These are phyloP conservation scores for Chrysochloris asiatica DNA, from an alignment of 2,113 vertebrate genomes.

Conservation along the genomic window DNA sequence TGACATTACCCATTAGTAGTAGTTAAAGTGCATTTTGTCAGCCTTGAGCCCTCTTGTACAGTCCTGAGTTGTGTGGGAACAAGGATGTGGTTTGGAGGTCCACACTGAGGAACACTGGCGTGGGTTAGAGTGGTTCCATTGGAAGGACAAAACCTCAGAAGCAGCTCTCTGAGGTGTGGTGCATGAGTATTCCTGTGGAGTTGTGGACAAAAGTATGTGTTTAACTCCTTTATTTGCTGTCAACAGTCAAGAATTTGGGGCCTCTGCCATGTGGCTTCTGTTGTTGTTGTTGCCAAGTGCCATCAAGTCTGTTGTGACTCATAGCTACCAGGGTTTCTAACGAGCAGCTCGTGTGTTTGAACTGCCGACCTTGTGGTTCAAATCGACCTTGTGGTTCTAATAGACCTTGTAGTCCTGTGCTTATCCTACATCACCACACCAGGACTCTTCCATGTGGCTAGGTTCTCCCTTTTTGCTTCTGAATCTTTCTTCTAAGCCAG, in stretches of 20 bases:
- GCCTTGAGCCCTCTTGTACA: background rate
- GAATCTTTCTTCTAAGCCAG: background rate
- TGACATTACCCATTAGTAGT: background rate
- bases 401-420: no score
- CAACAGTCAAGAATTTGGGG: background rate
- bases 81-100: background rate
- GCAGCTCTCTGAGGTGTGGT: background rate
- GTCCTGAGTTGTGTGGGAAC: background rate
- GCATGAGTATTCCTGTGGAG: background rate
- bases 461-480: background rate
- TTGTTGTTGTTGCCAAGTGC: no score
- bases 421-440: no score
- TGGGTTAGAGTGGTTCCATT: accelerated
- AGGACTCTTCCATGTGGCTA: background rate
- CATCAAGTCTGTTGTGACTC: no score
- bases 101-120: background rate
- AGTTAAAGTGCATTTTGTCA: background rate
- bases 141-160: background rate
- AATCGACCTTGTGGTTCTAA: no score
- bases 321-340: no score
- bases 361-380: no score
- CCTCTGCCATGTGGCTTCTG: background rate
- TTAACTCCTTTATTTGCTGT: background rate
- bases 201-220: accelerated
- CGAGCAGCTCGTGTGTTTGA: no score